phyloP scores from a whole-genome alignment of 2,113 vertebrate genomes.

The Heterotis niloticus region DNA sequence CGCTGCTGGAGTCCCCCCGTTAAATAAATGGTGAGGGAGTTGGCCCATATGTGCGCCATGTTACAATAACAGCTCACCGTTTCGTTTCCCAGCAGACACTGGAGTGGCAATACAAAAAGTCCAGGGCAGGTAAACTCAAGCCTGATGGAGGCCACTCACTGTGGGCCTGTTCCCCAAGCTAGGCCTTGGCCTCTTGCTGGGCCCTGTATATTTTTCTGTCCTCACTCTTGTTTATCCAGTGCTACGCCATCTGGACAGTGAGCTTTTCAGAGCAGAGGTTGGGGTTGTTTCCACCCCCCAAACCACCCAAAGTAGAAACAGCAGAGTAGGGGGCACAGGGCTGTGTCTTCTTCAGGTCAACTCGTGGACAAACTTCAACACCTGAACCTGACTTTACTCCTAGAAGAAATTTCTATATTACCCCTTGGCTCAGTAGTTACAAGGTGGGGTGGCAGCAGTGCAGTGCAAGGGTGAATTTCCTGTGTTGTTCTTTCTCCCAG shows the following conservation, averaged over 20 bases:
- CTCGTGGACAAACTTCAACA: slow-evolving; percentile 24
- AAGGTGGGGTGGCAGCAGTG: neutral
- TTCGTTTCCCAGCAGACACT: slow-evolving; percentile 46
- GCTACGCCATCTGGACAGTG: slow-evolving; percentile 65
- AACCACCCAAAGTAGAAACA: slow-evolving; percentile 40
- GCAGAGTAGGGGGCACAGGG: slow-evolving; percentile 16
- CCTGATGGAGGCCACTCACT: slow-evolving; percentile 34
- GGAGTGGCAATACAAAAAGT: slow-evolving; percentile 50
- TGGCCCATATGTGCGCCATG: slow-evolving; percentile 76
- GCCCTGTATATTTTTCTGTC: slow-evolving; percentile 73
- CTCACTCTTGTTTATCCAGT: slow-evolving; percentile 77
- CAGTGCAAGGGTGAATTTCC: neutral
- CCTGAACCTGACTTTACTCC: slow-evolving; percentile 41
- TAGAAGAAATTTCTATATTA: too few species aligned
- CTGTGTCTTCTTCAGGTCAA: slow-evolving; percentile 17
- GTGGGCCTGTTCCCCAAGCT: slow-evolving; percentile 37
- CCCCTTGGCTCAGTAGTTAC: too few species aligned
- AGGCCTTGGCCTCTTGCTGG: slow-evolving; percentile 46
- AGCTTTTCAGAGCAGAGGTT: slow-evolving; percentile 48
- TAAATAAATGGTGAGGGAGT: slow-evolving; percentile 66
- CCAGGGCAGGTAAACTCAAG: slow-evolving; percentile 48
- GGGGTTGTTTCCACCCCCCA: slow-evolving; percentile 8
- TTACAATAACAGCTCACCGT: slow-evolving; percentile 72
- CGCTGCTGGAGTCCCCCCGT: slow-evolving; percentile 56
- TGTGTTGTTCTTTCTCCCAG: neutral